Evolutionary conservation across 2,113 vertebrate species (phyloP), one percentile per base, ranked within the genome.

Genomic region (Anser cygnoides): DNA sequence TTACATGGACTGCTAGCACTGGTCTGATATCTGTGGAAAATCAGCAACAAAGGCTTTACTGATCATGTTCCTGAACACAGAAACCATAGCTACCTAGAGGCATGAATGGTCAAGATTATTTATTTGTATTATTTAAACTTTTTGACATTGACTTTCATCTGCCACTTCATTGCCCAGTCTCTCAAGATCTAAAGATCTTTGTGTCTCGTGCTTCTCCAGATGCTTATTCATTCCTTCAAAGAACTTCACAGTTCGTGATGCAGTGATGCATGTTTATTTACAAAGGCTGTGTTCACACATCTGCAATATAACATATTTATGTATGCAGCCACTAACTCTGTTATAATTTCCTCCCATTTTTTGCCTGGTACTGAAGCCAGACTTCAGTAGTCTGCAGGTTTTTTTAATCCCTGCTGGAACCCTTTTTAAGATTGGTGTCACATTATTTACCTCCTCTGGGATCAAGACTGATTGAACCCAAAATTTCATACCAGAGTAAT

Each of bases 341-440:
- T 63, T 81, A 58, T 12, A 59, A 95, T 86, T 92, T 84, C 65
- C 65, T 81, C 57, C 88, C 59, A 25, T 1, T 85, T 86, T 50
- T 72, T 95, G 84, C 72, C 76, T 77, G 63, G 37, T 93, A 81
- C 37, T 54, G 41, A 93, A 94, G 37, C 35, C 68, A 93, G 83
- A 66, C 8, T 77, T 65, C 39, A 62, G 55, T 55, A 54, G 31
- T 37, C 58, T 73, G 26, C 39, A 87, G 5, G 37, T 57, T 41
- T 82, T 90, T 87, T 33, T 49, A 84, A 63, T 52, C 68, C 10
- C 25, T 75, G 28, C 28, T 63, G 72, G 46, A 90, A 75, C 57
- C 6, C 9, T 75, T 61, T 72, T 83, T 37, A 74, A 75, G 41
- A 41, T 9, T 74, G 72, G 44, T 89, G 76, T 67, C 37, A 77